Base-by-base conservation (phyloP, 30 jellyfish, hydroid and myxozoan species). In the Aurelia coerulea region DNA sequence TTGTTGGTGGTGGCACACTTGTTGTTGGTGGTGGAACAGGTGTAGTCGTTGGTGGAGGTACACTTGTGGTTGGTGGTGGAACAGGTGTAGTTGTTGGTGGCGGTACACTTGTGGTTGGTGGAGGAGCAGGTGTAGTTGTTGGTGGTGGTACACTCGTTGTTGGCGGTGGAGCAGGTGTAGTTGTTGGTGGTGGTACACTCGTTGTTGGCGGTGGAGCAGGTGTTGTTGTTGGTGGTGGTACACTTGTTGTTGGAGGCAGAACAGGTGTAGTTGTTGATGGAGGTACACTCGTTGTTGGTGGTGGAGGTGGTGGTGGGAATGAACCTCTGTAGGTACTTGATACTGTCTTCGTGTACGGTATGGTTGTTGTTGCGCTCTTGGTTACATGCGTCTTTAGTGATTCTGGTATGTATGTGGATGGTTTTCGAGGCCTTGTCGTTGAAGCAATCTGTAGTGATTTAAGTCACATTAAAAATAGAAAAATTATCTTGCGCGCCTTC, bases 231-330 rank as follows among this genome's bases (percentile, higher is more conserved):
- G 85, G 76, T 14, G 83, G 51, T 4, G 92, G 60, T 13, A 60
- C 35, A 37, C 13, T 14, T 13, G 83, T 64, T 29, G 90, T 35
- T 41, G 85, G 65, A 23, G 89, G 76, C 3, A 73, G 58, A 19
- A 32, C 59, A 11, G 82, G 49, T 72, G 94, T n/a, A 73, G 94
- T 32, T n/a, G 90, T 41, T 23, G 49, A 16, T 5, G 86, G 35
- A 23, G 86, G 34, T 19, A 59, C 50, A 23, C 75, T 72, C 11
- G 81, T 37, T 71, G 81, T 37, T 71, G 81, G 81, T 71, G 81
- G 65, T 46, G 56, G 56, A 6, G 56, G 56, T 7, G 14, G 56
- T 46, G 56, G 56, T 46, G 56, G 56, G 56, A 46, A 46, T 46
- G 56, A 46, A 9, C 56, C 56, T 46, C 56, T 46, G 56, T 4